These are phyloP conservation scores for Beroe ovata DNA, from an alignment of 37 sponge, comb jelly and placozoan species.

Conservation along the genomic window DNA sequence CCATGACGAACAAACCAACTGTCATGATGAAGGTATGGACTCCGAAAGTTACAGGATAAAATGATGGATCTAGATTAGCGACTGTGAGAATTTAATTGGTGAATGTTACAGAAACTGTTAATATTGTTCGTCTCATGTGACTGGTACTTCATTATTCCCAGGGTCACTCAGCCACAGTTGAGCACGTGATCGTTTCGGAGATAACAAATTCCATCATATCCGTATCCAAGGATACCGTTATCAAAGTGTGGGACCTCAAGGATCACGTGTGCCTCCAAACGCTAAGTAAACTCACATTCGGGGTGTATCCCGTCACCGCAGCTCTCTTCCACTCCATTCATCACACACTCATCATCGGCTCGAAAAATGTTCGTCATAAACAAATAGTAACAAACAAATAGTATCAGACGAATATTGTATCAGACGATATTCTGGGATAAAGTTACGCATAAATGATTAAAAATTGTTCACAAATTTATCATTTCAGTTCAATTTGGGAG, in stretches of 20 bases:
- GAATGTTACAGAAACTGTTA: background rate
- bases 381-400: no score
- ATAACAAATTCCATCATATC: slow-evolving; percentile 73
- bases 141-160: no score
- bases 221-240: slow-evolving; percentile 85
- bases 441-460: background rate
- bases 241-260: slow-evolving; percentile 83
- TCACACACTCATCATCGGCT: slow-evolving; percentile 75
- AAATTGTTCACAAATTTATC: background rate
- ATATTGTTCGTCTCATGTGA: background rate
- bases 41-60: no score
- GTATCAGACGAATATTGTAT: no score
- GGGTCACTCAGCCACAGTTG: slow-evolving; percentile 81
- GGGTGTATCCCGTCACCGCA: slow-evolving; percentile 72
- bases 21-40: slow-evolving; percentile 68
- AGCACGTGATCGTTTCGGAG: slow-evolving; percentile 76
- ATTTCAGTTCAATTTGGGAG: slow-evolving; percentile 61
- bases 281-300: slow-evolving; percentile 47
- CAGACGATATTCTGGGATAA: background rate
- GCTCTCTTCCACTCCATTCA: slow-evolving; percentile 75
- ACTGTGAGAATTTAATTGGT: no score
- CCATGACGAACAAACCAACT: slow-evolving; percentile 78
- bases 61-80: no score
- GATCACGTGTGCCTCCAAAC: slow-evolving; percentile 90
- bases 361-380: slow-evolving; percentile 72